Evolutionary conservation across 2,888 invertebrate species (phyloP).

Genomic region (Linyphia triangularis): DNA sequence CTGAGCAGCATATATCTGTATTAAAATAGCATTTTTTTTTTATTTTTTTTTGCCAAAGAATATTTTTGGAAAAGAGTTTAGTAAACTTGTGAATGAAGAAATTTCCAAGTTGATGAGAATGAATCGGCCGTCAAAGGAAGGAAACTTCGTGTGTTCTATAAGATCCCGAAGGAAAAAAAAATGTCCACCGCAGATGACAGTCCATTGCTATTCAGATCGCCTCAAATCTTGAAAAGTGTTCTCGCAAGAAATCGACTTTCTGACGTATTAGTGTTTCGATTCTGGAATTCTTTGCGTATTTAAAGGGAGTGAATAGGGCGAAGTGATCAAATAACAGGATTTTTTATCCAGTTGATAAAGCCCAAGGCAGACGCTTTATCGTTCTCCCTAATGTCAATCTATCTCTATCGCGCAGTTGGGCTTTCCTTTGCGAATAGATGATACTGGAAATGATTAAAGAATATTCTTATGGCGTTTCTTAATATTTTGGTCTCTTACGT

Average conservation of each 20-base stretch:
- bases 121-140: not conserved
- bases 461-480: not conserved
- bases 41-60: too few species aligned
- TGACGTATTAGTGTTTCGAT: constrained; percentile 61
- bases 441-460: not conserved
- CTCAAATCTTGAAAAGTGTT: constrained; percentile 37
- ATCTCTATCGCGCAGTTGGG: constrained; percentile 9
- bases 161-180: not conserved
- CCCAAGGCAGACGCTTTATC: constrained; percentile 53
- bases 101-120: too few species aligned
- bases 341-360: constrained; percentile 19
- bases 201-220: constrained; percentile 68
- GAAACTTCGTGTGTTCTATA: constrained; percentile 43
- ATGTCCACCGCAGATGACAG: not conserved
- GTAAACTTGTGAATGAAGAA: too few species aligned
- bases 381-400: constrained; percentile 33
- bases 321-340: constrained; percentile 26
- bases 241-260: constrained; percentile 61
- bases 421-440: not conserved
- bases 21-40: too few species aligned
- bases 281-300: constrained; percentile 58
- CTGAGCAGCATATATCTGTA: too few species aligned
- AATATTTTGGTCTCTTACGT: not conserved
- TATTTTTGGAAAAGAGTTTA: too few species aligned
- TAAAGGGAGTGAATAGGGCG: constrained; percentile 62